Evolutionary conservation across 1,140 invertebrate genomes (phyloP).

Genomic region (Oppia nitens): DNA sequence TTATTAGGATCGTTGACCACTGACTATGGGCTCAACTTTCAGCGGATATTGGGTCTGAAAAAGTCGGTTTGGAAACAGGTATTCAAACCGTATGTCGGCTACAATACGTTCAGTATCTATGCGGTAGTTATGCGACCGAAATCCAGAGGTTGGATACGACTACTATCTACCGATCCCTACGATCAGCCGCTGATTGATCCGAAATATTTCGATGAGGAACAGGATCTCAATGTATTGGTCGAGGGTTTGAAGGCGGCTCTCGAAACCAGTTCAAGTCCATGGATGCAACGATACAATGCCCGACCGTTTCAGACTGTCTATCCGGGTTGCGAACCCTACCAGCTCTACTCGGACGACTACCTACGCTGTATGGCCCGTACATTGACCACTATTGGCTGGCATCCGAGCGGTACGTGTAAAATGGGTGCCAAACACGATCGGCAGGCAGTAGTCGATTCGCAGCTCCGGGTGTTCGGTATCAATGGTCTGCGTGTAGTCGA

Average conservation of each 20-base stretch:
- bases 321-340: conserved; percentile 67
- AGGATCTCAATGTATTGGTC: conserved; percentile 49
- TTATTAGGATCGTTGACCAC: no score
- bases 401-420: no score
- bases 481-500: conserved; percentile 52
- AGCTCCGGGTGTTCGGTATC: conserved; percentile 35
- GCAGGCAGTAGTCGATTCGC: conserved; percentile 60
- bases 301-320: conserved; percentile 47
- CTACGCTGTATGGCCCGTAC: no score
- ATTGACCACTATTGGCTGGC: no score
- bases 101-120: conserved; percentile 49
- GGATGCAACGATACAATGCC: conserved; percentile 43
- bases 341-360: no score
- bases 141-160: conserved; percentile 45
- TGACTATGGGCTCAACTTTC: no score
- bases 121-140: conserved; percentile 52
- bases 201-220: conserved; percentile 48
- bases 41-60: conserved; percentile 18
- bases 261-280: conserved; percentile 2
- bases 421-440: conserved; percentile 60
- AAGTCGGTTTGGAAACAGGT: conserved; percentile 17
- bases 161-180: conserved; percentile 38
- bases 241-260: conserved; percentile 39
- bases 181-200: conserved; percentile 62
- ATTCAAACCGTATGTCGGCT: conserved; percentile 20